Evolutionary conservation across 2,113 vertebrate species (phyloP).

Genomic region (Platycercus adscitus): DNA sequence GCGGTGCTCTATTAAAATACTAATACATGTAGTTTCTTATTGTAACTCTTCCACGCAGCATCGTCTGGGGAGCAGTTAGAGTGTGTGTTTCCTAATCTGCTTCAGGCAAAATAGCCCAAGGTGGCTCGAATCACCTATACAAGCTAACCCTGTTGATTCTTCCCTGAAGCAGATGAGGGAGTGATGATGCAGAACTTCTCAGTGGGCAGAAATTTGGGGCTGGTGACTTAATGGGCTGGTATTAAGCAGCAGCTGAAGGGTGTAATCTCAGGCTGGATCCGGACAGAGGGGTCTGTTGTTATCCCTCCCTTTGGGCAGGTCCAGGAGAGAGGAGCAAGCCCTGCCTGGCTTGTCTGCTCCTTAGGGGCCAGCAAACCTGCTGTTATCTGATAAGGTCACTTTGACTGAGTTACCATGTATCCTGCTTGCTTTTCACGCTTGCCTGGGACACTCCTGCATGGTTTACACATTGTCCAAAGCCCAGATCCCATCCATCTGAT

Average conservation of each 20-base stretch:
- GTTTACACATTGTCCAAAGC: neutral
- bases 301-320: neutral
- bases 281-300: neutral
- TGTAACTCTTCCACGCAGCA: neutral
- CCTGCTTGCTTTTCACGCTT: neutral
- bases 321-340: neutral
- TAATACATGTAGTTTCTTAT: neutral
- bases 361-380: neutral
- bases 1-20: neutral
- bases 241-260: neutral
- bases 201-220: neutral
- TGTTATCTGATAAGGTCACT: neutral
- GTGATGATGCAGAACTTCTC: neutral
- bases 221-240: neutral
- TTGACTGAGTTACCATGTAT: neutral
- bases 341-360: neutral
- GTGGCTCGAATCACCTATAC: neutral
- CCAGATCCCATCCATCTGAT: neutral
- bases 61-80: neutral
- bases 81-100: neutral
- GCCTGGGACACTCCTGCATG: neutral
- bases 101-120: neutral
- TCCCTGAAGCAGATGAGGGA: neutral
- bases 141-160: neutral
- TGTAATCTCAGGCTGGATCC: accelerated